phyloP scores from a whole-genome alignment of 2,888 invertebrate genomes.

The Cerastis leucographa region DNA sequence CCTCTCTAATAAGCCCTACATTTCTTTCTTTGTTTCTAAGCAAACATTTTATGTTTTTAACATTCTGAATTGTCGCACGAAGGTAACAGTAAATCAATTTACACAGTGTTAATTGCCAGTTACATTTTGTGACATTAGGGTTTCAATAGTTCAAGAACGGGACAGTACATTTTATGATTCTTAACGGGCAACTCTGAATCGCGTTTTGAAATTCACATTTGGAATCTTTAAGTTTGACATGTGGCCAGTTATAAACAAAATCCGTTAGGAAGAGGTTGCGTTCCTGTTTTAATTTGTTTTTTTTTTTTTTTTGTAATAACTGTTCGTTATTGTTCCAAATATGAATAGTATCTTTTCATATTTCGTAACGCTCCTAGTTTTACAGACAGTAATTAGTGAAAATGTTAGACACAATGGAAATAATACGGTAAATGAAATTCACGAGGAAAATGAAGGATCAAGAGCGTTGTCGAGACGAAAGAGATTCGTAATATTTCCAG shows the following conservation, averaged over 20 bases:
- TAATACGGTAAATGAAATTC: constrained; percentile 71
- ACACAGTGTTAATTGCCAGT: constrained; percentile 85
- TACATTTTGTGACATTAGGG: constrained; percentile 81
- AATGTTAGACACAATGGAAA: constrained; percentile 69
- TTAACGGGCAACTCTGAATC: constrained; percentile 71
- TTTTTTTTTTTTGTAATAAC: too few relatives aligned
- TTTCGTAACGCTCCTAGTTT: constrained; percentile 66
- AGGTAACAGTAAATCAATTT: constrained; percentile 84
- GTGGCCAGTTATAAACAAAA: constrained; percentile 56
- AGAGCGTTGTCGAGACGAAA: constrained; percentile 88
- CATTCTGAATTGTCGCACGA: constrained; percentile 57
- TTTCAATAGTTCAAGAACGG: constrained; percentile 68
- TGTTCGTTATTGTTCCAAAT: constrained; percentile 45
- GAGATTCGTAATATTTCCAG: constrained; percentile 91
- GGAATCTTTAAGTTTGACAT: constrained; percentile 45
- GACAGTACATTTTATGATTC: constrained; percentile 80
- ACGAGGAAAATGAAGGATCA: constrained; percentile 72
- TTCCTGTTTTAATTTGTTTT: constrained; percentile 58
- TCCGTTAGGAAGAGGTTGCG: constrained; percentile 44
- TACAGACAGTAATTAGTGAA: constrained; percentile 73
- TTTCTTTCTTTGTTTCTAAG: constrained; percentile 54
- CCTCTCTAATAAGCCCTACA: constrained; percentile 36
- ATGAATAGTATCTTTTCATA: constrained; percentile 60
- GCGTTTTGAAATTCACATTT: constrained; percentile 63
- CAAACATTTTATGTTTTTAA: constrained; percentile 61